Evolutionary conservation across 1,140 invertebrate genomes (phyloP), one percentile per base, ranked within the genome.

Genomic region (Coenobita brevimanus): DNA sequence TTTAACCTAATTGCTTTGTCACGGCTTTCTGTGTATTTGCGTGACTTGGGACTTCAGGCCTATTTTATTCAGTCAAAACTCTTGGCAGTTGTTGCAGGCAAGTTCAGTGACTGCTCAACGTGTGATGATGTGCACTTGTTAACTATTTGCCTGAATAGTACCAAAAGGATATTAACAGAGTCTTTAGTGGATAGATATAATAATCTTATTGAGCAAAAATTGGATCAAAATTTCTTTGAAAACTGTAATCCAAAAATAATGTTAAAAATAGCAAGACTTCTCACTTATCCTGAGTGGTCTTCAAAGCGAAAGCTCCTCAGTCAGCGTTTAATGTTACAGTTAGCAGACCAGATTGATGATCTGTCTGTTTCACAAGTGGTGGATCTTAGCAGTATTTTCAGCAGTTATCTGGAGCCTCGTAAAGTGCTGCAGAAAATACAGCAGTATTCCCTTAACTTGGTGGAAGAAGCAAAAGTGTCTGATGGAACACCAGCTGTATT

Each of bases 61-160:
- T 87, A 80, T 43, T 87, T 80, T 41, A 10, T 87, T 13, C 85
- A 87, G 46, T 87, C 85, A 54, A 87, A 73, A 64, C 2, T 79
- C 27, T 30, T 87, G 33, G 27, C 62, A 43, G 0, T 81, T 30
- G 41, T 71, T 21, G 62, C 62, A 71, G 46, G 10, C 1, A 80
- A 81, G 17, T 43, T 87, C 15, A 71, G 50, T 54, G 54, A 36
- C 41, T 69, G 43, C 24, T 80, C 78, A 69, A 57, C 62, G 10
- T 30, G 8, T 80, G 76, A 87, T 71, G 85, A 87, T 54, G 50
- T 87, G 38, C 27, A 80, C 24, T 57, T 80, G 85, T 71, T 87
- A 30, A 87, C 76, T 38, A 87, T 87, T 71, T 87, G 85, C 43
- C 33, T 87, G 1, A 73, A 73, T 50, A 87, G 76, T 17, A 57